Percentiles rank a stretch among this genome's conserved stretches.
phyloP scores from a whole-genome alignment of 2,888 invertebrate species.

The Neoscelio sp. region DNA sequence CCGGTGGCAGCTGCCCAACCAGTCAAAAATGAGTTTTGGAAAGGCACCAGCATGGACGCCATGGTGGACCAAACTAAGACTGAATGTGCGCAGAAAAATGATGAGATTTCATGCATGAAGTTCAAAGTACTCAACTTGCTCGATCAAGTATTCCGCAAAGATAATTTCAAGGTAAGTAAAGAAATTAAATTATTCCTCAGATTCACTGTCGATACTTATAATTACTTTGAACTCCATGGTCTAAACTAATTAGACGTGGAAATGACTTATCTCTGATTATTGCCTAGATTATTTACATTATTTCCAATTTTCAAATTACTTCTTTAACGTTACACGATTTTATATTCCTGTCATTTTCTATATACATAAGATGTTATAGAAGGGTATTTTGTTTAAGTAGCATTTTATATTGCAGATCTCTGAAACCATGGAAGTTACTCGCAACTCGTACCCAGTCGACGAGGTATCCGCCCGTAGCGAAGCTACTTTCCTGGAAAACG shows the following conservation, averaged over 20 bases:
- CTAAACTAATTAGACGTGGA: too few species aligned
- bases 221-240: too few species aligned
- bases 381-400: conserved; percentile 7
- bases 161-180: conserved; percentile 88
- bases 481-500: conserved; percentile 87
- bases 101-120: conserved; percentile 92
- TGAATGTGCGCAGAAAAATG: conserved; percentile 90
- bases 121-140: conserved; percentile 91
- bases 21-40: conserved; percentile 88
- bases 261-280: not conserved
- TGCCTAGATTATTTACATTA: too few species aligned
- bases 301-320: too few species aligned
- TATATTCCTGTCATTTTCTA: too few species aligned
- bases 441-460: conserved; percentile 87
- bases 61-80: conserved; percentile 91
- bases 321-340: too few species aligned
- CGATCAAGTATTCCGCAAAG: conserved; percentile 91
- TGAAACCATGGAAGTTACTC: conserved; percentile 89
- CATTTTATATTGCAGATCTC: conserved; percentile 85
- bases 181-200: too few species aligned
- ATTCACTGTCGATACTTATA: too few species aligned
- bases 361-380: too few species aligned
- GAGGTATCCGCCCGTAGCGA: conserved; percentile 84
- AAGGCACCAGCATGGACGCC: conserved; percentile 88
- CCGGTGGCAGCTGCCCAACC: conserved; percentile 86